Base-by-base conservation (phyloP, 2,888 invertebrate genomes). In the Andrena marginata region DNA sequence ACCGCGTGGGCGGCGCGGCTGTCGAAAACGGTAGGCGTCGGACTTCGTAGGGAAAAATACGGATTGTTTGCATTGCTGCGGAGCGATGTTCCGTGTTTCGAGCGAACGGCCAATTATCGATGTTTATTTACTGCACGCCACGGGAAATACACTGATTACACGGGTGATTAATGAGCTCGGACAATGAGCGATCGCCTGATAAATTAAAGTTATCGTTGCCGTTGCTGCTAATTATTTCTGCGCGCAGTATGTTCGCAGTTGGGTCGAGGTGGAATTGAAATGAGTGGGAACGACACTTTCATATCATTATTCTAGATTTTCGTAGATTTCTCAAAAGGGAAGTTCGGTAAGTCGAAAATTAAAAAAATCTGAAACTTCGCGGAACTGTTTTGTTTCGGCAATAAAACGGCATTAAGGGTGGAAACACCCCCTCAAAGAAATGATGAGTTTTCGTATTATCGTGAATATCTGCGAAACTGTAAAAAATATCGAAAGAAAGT, bases 51-150 rank as follows among this genome's bases (percentile, higher is more conserved):
- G 35, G 6, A 62, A 62, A 29, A 20, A 35, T 20, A 16, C 23
- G 35, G 42, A 23, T 42, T 42, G 42, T 13, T 33, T 2, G 23
- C 63, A 42, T 63, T 42, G 23, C 13, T 63, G 16, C 23, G 7
- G 13, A 35, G 2, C 42, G 63, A 3, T 63, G 63, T 16, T 63
- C 23, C 26, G 63, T 6, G 35, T 63, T 63, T 63, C 63, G 2
- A 63, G 42, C 13, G 23, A 63, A 63, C 42, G 42, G 42, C 42
- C 63, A 63, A 42, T 63, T 63, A 63, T 63, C 63, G 63, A 63
- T 42, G 26, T 35, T 63, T 62, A 35, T 56, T 56, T 23, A 13
- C n/a, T 35, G 42, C 42, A 42, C 63, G 56, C 23, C 23, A 62
- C n/a, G 20, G 62, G 62, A 10, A 16, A 63, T 13, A 13, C 35